Conservation (phyloP, 2,888 invertebrate genomes). For the Tridacna gigas region DNA sequence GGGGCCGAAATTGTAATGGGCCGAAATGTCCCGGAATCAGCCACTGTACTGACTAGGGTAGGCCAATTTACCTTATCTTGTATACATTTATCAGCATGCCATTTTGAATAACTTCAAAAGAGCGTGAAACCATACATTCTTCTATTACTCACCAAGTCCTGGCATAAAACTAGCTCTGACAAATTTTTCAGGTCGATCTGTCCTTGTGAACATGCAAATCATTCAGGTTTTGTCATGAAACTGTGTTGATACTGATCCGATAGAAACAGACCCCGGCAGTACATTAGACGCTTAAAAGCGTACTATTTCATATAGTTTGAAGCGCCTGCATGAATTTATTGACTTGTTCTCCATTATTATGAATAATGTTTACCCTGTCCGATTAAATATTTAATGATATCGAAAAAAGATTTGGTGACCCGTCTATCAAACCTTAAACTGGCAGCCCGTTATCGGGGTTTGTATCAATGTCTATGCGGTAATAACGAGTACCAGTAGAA, state of each 20-base stretch:
- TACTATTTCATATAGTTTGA: neutral
- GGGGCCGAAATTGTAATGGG: no score
- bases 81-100: no score
- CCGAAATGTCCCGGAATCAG: no score
- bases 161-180: no score
- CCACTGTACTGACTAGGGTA: no score
- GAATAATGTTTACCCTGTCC: neutral
- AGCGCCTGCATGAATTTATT: neutral
- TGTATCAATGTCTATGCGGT: neutral
- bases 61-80: no score
- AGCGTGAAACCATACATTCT: no score
- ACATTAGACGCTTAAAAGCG: neutral
- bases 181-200: neutral
- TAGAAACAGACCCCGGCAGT: constrained; percentile 4
- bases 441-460: neutral
- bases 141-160: no score
- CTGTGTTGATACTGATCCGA: neutral
- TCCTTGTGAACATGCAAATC: neutral
- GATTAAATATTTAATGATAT: no score
- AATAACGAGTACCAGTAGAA: neutral
- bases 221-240: constrained; percentile 5
- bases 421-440: no score
- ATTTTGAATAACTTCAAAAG: no score
- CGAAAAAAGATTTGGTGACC: no score
- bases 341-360: neutral